Evolutionary conservation across 2,797 vertebrate species (phyloP), one percentile per base, ranked within the genome.

Genomic region (Gymnothorax javanicus): DNA sequence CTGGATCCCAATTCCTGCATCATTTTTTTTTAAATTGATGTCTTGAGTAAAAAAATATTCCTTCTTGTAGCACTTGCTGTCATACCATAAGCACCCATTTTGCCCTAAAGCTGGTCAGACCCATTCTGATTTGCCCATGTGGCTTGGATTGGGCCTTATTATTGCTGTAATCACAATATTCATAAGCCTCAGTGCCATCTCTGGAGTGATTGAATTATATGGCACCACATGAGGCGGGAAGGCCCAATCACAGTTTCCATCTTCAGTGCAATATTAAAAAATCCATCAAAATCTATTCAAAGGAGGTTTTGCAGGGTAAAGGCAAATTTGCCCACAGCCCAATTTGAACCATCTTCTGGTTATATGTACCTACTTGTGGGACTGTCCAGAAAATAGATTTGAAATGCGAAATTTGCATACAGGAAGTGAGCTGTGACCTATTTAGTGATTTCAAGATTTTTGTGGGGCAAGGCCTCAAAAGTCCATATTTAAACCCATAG

Each of bases 231-330:
- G 20, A 71, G 81, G 43, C 59, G 69, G 2, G 20, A 13, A 27
- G 43, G 59, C 84, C 57, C 33, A 43, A 43, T 43, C 33, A 85
- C 67, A 77, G 79, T 85, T 87, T 87, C 57, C 71, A 59, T 59
- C 62, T 88, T 84, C 86, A 87, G 62, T 23, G 83, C 85, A 82
- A 84, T 71, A 60, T 75, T 89, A 43, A 67, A 82, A 83, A 64
- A 86, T 90, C 73, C 82, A 89, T 89, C 89, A 85, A 90, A 87
- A 87, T 25, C 54, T 56, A 87, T 59, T 85, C 79, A 88, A 60
- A 58, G 33, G 33, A 43, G 33, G 33, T 43, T 43, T 43, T 43
- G 33, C 33, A 43, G 33, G 33, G 1, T 43, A 43, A 1, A 43
- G 33, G 33, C 33, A 43, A 43, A 43, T 43, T 43, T 43, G 33